These are phyloP conservation scores for Isurus oxyrinchus DNA, from an alignment of 2,113 vertebrate species.

Conservation along the genomic window DNA sequence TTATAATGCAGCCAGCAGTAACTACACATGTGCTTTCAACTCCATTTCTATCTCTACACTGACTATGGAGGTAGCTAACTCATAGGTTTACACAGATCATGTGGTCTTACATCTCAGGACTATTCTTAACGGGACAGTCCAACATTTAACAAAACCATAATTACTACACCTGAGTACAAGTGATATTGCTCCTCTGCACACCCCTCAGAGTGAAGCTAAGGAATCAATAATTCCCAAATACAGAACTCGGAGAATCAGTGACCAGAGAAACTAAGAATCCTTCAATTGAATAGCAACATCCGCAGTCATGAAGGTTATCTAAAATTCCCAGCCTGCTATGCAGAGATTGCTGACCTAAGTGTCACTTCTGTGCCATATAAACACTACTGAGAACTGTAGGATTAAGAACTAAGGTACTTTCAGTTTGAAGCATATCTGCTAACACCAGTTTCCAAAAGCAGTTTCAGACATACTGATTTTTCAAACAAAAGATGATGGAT, in stretches of 20 bases:
- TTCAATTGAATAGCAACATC: not conserved
- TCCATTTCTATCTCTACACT: too few relatives aligned
- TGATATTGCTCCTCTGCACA: not conserved
- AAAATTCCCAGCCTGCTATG: not conserved
- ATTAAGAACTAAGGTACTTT: not conserved
- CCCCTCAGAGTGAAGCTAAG: not conserved
- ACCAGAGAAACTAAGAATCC: not conserved
- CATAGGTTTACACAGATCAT: too few relatives aligned
- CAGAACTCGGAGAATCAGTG: not conserved
- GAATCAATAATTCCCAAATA: not conserved
- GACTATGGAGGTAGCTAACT: too few relatives aligned
- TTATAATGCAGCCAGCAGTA: too few relatives aligned
- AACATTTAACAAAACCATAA: too few relatives aligned
- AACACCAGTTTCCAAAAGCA: not conserved
- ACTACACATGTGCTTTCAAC: too few relatives aligned
- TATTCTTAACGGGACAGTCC: too few relatives aligned
- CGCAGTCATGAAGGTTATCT: not conserved
- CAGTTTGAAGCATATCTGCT: not conserved
- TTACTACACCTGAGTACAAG: not conserved
- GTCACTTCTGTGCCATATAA: not conserved
- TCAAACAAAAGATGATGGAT: not conserved
- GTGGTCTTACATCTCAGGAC: too few relatives aligned
- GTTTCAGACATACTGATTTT: not conserved
- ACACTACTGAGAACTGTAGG: not conserved
- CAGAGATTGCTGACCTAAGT: not conserved